These are phyloP conservation scores for Portunus trituberculatus DNA, from an alignment of 1,140 invertebrate genomes.

Conservation along the genomic window DNA sequence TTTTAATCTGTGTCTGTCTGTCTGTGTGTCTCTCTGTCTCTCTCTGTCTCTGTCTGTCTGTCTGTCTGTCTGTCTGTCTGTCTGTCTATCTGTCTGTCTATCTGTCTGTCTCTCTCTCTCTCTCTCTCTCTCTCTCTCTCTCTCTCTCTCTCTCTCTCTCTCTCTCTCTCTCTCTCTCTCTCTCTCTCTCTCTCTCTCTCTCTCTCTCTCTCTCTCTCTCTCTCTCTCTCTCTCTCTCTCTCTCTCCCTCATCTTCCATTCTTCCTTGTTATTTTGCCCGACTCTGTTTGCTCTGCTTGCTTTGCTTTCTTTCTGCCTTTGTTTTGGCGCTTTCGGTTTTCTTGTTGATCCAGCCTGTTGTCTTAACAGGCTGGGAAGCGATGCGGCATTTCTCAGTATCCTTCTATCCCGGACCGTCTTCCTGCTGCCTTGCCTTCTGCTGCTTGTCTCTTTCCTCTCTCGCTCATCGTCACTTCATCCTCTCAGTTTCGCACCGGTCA, in stretches of 20 bases:
- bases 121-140: too few relatives aligned
- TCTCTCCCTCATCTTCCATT: neutral
- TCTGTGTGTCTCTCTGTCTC: neutral
- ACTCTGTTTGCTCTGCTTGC: conserved; percentile 10
- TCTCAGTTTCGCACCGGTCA: neutral
- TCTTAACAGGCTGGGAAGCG: neutral
- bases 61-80: neutral
- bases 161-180: too few relatives aligned
- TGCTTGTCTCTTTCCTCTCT: neutral
- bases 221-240: too few relatives aligned
- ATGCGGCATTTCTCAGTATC: neutral
- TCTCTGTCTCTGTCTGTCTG: neutral
- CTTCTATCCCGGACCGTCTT: neutral
- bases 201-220: too few relatives aligned
- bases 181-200: too few relatives aligned
- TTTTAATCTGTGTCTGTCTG: neutral
- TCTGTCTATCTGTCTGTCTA: too few relatives aligned
- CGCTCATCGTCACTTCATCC: neutral
- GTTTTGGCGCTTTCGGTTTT: conserved; percentile 12
- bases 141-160: too few relatives aligned
- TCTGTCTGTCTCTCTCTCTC: neutral
- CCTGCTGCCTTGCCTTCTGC: neutral
- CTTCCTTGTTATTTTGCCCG: conserved; percentile 11
- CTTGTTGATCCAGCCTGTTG: neutral
- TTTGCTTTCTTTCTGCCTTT: conserved; percentile 13